Percentiles rank a stretch among this genome's conserved stretches.
These are phyloP conservation scores for Cephus rjabovi DNA, from an alignment of 2,888 invertebrate genomes.

Conservation along the genomic window DNA sequence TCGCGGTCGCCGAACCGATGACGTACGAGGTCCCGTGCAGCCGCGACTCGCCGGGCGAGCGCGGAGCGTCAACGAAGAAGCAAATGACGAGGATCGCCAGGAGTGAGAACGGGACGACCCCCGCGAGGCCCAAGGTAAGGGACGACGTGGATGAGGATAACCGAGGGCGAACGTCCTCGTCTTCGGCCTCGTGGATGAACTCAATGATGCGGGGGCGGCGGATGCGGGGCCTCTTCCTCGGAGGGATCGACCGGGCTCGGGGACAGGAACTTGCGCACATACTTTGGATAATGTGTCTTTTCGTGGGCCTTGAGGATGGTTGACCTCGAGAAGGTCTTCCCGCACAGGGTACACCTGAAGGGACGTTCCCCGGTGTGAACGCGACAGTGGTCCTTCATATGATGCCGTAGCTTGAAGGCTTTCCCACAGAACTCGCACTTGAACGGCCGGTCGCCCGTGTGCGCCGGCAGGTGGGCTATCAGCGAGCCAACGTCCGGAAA, in stretches of 20 bases:
- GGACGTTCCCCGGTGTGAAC: conserved; percentile 93
- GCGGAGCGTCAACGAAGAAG: too few species aligned
- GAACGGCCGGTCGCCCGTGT: conserved; percentile 91
- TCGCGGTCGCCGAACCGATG: neutral
- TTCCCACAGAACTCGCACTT: conserved; percentile 95
- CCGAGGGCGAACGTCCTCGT: too few species aligned
- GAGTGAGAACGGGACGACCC: too few species aligned
- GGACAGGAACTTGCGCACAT: conserved; percentile 89
- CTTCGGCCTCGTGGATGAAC: conserved; percentile 13
- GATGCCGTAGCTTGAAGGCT: conserved; percentile 91
- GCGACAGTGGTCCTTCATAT: conserved; percentile 95
- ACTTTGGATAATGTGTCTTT: conserved; percentile 93
- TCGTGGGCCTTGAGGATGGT: conserved; percentile 93
- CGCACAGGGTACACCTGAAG: conserved; percentile 89
- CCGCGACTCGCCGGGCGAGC: too few species aligned
- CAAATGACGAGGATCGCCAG: too few species aligned
- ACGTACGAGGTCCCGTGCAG: too few species aligned
- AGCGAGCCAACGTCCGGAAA: conserved; percentile 91
- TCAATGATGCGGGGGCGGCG: conserved; percentile 24
- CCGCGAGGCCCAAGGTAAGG: too few species aligned
- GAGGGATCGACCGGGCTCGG: conserved; percentile 87
- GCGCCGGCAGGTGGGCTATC: conserved; percentile 88
- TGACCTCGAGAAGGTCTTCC: conserved; percentile 90
- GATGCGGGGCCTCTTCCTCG: conserved; percentile 78
- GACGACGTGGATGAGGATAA: too few species aligned